Base-by-base conservation (phyloP, 2,113 vertebrate species). In the Jacana jacana region DNA sequence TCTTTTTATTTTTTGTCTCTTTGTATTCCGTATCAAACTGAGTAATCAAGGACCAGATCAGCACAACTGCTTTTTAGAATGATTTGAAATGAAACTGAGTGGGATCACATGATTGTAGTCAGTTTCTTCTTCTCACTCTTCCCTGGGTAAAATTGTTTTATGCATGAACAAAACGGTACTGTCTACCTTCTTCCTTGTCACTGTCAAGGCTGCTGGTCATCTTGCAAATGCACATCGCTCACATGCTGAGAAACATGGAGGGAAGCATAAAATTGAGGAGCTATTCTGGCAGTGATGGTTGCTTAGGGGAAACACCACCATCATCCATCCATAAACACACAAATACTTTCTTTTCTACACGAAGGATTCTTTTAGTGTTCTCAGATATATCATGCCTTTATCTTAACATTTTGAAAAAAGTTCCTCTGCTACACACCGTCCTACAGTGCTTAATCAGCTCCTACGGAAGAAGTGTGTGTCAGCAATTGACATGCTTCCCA, bases 111-210 rank as follows among this genome's bases (percentile, higher is more conserved):
- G 51, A 57, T 6, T 82, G 55, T 27, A 93, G 85, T 82, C 93
- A 75, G 55, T 77, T 61, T 71, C 31, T 85, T 92, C 58, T 79
- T n/a, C 61, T 73, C 2, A 75, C 60, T 84, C 14, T n/a, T 92
- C 28, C 31, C 37, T 89, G 57, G 80, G n/a, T 89, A 57, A 93
- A 96, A 96, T 91, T 65, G 57, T 63, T 92, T 81, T 91, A 77
- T 94, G 80, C 78, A 9, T 31, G 58, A 96, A 81, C 57, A 91
- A 52, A 89, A 30, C 1, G 2, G 31, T 18, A 81, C 51, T 42
- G 88, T 88, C 90, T 81, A 5, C 37, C 40, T 81, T 89, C 80
- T 40, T 94, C 69, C 86, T 84, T 79, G 72, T 96, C 81, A 89
- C 73, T 94, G 90, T 89, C 93, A 94, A 78, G 57, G 51, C 77